Conservation (phyloP, 2,113 vertebrate species). For the Natator depressus region DNA sequence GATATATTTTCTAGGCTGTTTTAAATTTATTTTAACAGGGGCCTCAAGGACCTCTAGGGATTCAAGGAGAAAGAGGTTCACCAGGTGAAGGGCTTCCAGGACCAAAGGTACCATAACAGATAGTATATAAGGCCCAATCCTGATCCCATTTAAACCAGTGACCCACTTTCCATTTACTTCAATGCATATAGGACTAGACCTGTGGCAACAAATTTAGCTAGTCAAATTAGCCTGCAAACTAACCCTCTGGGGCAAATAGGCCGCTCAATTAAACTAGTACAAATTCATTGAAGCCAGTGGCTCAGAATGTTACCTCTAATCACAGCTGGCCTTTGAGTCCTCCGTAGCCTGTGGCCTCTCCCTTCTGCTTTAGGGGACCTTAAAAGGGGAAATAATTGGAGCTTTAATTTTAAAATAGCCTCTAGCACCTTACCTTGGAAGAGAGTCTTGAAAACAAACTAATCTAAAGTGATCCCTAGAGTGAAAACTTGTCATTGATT, state of each 20-base stretch:
- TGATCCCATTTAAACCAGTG: background rate
- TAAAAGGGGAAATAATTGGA: constrained; percentile 14
- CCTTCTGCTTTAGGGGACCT: constrained; percentile 8
- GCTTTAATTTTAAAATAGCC: constrained; percentile 20
- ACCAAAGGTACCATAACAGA: constrained; percentile 81
- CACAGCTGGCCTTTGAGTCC: background rate
- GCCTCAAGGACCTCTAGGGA: constrained; percentile 89
- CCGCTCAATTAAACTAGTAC: background rate
- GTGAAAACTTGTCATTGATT: background rate
- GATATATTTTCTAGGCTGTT: background rate
- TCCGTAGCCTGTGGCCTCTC: background rate
- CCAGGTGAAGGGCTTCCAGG: constrained; percentile 90
- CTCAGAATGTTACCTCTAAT: background rate
- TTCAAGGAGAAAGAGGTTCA: constrained; percentile 88
- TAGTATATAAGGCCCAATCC: background rate
- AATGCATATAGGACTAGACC: background rate
- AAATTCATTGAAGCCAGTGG: background rate
- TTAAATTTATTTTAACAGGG: constrained; percentile 79
- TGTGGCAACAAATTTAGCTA: background rate
- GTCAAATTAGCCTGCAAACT: constrained; percentile 8
- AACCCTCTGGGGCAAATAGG: background rate
- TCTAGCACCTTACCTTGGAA: background rate
- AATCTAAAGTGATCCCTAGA: background rate
- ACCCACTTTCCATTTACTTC: background rate
- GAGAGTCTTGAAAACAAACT: background rate